Percentiles rank a stretch among this genome's conserved stretches.
These are phyloP conservation scores for Hirudinaria manillensis DNA, from an alignment of 2,888 invertebrate species.

Conservation along the genomic window DNA sequence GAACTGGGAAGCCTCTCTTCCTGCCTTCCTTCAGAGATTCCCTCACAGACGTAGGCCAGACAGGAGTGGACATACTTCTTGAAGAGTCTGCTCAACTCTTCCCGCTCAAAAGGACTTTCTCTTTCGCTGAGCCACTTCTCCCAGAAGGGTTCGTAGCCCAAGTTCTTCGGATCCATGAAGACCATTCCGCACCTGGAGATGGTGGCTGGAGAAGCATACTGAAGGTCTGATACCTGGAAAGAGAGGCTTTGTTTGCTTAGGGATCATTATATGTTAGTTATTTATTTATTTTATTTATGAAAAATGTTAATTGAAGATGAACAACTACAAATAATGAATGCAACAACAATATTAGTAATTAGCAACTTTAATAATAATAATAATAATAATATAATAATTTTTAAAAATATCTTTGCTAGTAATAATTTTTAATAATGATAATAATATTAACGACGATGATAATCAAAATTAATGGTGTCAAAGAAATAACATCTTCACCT, in stretches of 20 bases:
- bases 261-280: no score
- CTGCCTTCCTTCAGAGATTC: constrained; percentile 64
- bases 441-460: not conserved
- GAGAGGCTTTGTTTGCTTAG: constrained; percentile 63
- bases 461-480: not conserved
- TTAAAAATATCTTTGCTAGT: no score
- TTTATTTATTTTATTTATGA: no score
- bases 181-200: constrained; percentile 90
- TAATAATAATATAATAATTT: no score
- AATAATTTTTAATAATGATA: no score
- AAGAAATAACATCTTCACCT: constrained; percentile 57
- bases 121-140: constrained; percentile 65
- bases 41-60: constrained; percentile 69
- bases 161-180: constrained; percentile 82
- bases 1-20: constrained; percentile 70
- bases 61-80: constrained; percentile 70
- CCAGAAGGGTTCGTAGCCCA: constrained; percentile 81
- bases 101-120: constrained; percentile 43
- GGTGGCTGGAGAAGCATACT: constrained; percentile 85
- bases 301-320: no score
- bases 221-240: constrained; percentile 71
- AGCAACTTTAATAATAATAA: no score
- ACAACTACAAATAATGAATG: no score
- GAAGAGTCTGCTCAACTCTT: constrained; percentile 58
- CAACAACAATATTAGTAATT: no score